These are phyloP conservation scores for Xanthia icteritia DNA, from an alignment of 2,888 invertebrate genomes.

Conservation along the genomic window DNA sequence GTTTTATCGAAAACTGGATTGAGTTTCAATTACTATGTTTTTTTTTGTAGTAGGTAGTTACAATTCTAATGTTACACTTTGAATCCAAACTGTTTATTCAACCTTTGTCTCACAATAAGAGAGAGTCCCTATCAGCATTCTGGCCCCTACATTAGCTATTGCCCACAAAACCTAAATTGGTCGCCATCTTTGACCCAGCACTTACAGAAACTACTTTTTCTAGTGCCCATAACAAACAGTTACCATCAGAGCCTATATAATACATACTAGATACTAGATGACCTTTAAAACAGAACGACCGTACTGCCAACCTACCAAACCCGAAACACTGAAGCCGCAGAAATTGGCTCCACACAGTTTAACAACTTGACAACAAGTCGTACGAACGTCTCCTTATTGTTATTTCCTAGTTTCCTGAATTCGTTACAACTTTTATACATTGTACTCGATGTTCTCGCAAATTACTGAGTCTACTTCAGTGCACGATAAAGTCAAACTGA, in stretches of 20 bases:
- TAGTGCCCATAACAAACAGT: slow-evolving; percentile 18
- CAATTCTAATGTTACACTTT: background rate
- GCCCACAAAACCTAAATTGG: slow-evolving; percentile 4
- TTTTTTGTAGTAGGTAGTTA: background rate
- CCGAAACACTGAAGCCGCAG: slow-evolving; percentile 5
- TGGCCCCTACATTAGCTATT: background rate
- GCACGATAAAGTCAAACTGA: slow-evolving; percentile 33
- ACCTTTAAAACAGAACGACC: slow-evolving; percentile 12
- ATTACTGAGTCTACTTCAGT: slow-evolving; percentile 25
- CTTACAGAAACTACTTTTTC: slow-evolving; percentile 10
- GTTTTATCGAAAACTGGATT: background rate
- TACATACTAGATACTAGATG: too few relatives aligned
- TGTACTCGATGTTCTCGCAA: slow-evolving; percentile 4
- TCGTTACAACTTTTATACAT: slow-evolving; percentile 27
- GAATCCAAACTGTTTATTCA: background rate
- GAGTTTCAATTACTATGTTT: too few relatives aligned
- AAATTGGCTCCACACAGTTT: slow-evolving; percentile 17
- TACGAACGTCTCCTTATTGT: slow-evolving; percentile 36
- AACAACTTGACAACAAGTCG: slow-evolving; percentile 33
- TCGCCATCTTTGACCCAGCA: slow-evolving; percentile 12
- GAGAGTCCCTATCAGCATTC: background rate
- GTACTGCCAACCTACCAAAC: background rate
- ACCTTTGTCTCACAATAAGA: background rate
- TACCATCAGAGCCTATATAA: background rate
- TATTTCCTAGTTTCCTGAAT: slow-evolving; percentile 49